phyloP scores from a whole-genome alignment of 1,140 invertebrate species.

The Lordiphosa clarofinis region DNA sequence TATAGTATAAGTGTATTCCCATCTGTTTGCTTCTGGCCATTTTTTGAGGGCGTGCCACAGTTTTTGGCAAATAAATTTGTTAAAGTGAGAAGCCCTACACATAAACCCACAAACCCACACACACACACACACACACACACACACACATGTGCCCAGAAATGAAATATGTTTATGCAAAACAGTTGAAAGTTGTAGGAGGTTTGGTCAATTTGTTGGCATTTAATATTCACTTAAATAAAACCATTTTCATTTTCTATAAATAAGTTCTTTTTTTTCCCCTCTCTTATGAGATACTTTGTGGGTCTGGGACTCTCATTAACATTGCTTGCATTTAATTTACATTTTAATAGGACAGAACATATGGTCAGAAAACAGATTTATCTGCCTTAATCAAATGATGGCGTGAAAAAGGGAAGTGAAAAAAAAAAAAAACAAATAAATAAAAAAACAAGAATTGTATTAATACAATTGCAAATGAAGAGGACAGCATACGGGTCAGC shows the following conservation, averaged over 20 bases:
- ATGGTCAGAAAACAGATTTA: slow-evolving; percentile 8
- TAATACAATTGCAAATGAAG: slow-evolving; percentile 45
- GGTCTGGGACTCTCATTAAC: neutral
- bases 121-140: too few relatives aligned
- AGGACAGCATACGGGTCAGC: slow-evolving; percentile 5
- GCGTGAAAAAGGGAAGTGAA: too few relatives aligned
- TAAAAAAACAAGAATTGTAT: too few relatives aligned
- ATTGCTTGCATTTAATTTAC: slow-evolving; percentile 8
- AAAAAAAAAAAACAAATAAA: too few relatives aligned
- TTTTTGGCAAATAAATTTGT: slow-evolving; percentile 67
- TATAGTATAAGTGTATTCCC: slow-evolving; percentile 47
- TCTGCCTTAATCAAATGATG: slow-evolving; percentile 6
- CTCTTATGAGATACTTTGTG: neutral
- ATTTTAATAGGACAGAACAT: slow-evolving; percentile 6
- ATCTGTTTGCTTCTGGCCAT: slow-evolving; percentile 29
- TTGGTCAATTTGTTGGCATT: slow-evolving; percentile 17
- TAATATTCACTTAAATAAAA: slow-evolving; percentile 22
- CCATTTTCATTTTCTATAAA: slow-evolving; percentile 7
- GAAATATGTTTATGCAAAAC: slow-evolving; percentile 22
- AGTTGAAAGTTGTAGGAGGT: slow-evolving; percentile 3
- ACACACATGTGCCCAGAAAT: too few relatives aligned
- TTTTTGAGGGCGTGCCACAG: slow-evolving; percentile 30
- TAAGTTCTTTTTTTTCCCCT: neutral
- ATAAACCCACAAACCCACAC: neutral
- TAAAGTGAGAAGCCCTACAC: slow-evolving; percentile 23